Evolutionary conservation across 2,113 vertebrate genomes (phyloP).

Genomic region (Sander lucioperca): DNA sequence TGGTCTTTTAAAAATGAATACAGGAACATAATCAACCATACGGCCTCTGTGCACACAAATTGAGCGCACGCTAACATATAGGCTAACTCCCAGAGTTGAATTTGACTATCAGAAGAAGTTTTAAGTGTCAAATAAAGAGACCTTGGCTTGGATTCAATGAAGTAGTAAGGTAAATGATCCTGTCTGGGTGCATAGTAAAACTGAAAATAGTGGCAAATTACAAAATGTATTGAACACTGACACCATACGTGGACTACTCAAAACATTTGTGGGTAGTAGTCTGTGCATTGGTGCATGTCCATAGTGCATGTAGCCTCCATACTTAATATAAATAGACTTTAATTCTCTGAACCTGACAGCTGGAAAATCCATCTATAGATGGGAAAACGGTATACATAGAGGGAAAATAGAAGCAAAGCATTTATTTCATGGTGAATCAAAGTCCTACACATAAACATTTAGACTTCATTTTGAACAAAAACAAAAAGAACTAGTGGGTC

Average conservation of each 20-base stretch:
- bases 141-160: background rate
- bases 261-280: background rate
- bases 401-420: background rate
- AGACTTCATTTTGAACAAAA: background rate
- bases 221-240: background rate
- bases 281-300: background rate
- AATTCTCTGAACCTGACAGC: background rate
- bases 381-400: background rate
- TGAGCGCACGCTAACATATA: background rate
- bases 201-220: background rate
- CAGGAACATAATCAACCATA: slow-evolving; percentile 16
- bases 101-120: slow-evolving; percentile 12
- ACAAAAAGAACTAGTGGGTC: background rate
- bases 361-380: slow-evolving; percentile 9
- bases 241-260: background rate
- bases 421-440: background rate
- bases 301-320: background rate
- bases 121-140: slow-evolving; percentile 46
- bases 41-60: background rate
- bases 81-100: slow-evolving; percentile 1
- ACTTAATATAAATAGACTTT: background rate
- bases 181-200: background rate
- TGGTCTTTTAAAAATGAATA: slow-evolving; percentile 34
- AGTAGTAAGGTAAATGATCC: background rate
- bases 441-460: background rate